Evolutionary conservation across 2,113 vertebrate species (phyloP).

Genomic region (Arvicanthis niloticus): DNA sequence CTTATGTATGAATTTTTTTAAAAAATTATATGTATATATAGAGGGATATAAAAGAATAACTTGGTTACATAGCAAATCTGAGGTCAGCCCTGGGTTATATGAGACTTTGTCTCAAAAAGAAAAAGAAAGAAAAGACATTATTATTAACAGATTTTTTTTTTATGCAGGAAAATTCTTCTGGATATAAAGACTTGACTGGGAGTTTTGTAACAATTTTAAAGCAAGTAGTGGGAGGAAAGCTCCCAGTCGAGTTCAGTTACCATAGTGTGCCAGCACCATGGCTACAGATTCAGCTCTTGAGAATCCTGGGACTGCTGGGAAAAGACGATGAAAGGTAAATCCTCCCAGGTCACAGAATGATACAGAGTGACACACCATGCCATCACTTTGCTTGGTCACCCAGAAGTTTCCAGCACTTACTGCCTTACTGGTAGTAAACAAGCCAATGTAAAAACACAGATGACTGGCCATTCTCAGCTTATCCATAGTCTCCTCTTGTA

Average conservation of each 20-base stretch:
- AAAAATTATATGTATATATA: background rate
- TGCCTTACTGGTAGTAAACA: conserved; percentile 21
- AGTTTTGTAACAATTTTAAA: conserved; percentile 97
- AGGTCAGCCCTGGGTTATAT: background rate
- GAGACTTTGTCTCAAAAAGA: background rate
- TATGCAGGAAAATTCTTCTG: conserved; percentile 91
- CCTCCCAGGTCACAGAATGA: conserved; percentile 20
- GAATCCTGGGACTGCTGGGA: conserved; percentile 94
- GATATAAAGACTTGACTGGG: conserved; percentile 93
- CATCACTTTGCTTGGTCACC: background rate
- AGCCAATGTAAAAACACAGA: background rate
- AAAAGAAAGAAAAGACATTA: background rate
- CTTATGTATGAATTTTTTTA: background rate
- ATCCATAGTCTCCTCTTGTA: background rate
- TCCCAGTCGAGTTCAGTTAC: conserved; percentile 96
- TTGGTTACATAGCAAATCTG: background rate
- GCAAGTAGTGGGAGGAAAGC: conserved; percentile 97
- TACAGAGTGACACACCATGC: too few species aligned
- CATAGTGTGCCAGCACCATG: conserved; percentile 97
- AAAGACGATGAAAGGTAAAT: conserved; percentile 95
- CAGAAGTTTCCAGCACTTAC: background rate
- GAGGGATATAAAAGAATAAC: background rate
- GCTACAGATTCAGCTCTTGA: conserved; percentile 97
- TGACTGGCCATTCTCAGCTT: background rate
- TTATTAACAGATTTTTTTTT: conserved; percentile 55